phyloP scores from a whole-genome alignment of 2,888 invertebrate genomes.

The Thecocarcelia acutangulata region DNA sequence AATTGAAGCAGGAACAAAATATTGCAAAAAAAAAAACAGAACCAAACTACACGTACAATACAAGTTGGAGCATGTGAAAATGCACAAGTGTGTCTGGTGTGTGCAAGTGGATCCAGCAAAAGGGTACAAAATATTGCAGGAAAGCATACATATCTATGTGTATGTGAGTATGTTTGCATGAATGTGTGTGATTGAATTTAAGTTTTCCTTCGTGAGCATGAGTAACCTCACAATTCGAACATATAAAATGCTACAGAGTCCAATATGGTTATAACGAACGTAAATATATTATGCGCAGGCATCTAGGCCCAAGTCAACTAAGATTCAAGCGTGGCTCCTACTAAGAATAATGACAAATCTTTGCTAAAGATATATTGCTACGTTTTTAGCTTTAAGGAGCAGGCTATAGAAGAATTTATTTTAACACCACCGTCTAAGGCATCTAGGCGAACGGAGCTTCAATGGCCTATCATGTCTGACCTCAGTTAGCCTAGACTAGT shows the following conservation, averaged over 20 bases:
- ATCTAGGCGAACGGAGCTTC: too few relatives aligned
- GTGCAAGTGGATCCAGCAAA: conserved; percentile 8
- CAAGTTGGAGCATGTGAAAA: not conserved
- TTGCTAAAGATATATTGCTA: too few relatives aligned
- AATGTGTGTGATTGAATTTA: conserved; percentile 66
- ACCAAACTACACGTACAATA: conserved; percentile 13
- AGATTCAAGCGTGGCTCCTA: too few relatives aligned
- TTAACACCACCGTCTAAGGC: too few relatives aligned
- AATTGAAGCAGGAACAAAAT: conserved; percentile 48
- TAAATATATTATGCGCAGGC: not conserved
- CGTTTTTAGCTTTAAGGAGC: too few relatives aligned
- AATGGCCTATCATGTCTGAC: too few relatives aligned
- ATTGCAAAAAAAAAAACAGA: conserved; percentile 30
- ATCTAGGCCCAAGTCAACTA: too few relatives aligned
- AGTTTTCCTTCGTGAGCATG: conserved; percentile 65
- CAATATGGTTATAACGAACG: conserved; percentile 22
- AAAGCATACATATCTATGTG: conserved; percentile 62
- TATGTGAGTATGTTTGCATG: conserved; percentile 61
- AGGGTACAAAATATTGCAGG: conserved; percentile 46
- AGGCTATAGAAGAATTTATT: too few relatives aligned
- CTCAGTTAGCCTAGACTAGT: too few relatives aligned
- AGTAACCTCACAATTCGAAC: conserved; percentile 48
- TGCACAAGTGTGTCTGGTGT: not conserved
- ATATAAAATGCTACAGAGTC: conserved; percentile 28
- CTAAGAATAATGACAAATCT: too few relatives aligned